These are phyloP conservation scores for Leptura quadrifasciata DNA, from an alignment of 2,888 invertebrate species.

Conservation along the genomic window DNA sequence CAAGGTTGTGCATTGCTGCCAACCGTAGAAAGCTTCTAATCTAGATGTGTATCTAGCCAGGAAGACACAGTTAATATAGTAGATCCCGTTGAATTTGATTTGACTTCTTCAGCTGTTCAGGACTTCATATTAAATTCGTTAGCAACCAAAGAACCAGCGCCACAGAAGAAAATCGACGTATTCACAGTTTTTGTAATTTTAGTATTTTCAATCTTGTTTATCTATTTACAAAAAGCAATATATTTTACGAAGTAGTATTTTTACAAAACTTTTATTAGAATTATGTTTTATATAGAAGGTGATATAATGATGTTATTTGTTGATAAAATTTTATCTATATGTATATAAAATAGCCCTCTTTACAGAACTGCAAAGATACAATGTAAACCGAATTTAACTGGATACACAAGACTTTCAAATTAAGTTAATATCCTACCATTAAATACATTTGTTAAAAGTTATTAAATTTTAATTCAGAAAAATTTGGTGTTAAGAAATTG, in stretches of 20 bases:
- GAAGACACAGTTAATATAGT: slow-evolving; percentile 45
- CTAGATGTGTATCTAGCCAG: slow-evolving; percentile 60
- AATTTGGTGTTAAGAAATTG: too few relatives aligned
- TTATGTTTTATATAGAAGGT: slow-evolving; percentile 54
- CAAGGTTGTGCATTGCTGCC: slow-evolving; percentile 65
- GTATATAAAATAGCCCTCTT: slow-evolving; percentile 49
- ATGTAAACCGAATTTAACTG: neutral
- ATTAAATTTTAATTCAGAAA: too few relatives aligned
- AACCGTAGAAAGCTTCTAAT: slow-evolving; percentile 59
- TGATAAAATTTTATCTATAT: slow-evolving; percentile 54
- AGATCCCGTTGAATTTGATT: slow-evolving; percentile 37
- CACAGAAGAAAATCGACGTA: slow-evolving; percentile 56
- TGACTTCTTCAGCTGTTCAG: slow-evolving; percentile 59
- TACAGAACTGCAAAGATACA: slow-evolving; percentile 40
- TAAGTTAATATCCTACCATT: too few relatives aligned
- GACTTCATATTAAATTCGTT: slow-evolving; percentile 62
- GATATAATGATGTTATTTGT: slow-evolving; percentile 58
- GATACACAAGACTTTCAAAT: neutral
- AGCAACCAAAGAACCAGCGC: slow-evolving; percentile 52
- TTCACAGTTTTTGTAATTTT: slow-evolving; percentile 62
- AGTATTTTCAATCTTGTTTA: slow-evolving; percentile 64
- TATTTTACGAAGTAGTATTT: slow-evolving; percentile 65
- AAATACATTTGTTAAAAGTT: too few relatives aligned
- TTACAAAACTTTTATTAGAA: slow-evolving; percentile 53
- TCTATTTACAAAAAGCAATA: slow-evolving; percentile 66